Base-by-base conservation (phyloP, 1,140 invertebrate genomes). In the Leptoteleia sp. region DNA sequence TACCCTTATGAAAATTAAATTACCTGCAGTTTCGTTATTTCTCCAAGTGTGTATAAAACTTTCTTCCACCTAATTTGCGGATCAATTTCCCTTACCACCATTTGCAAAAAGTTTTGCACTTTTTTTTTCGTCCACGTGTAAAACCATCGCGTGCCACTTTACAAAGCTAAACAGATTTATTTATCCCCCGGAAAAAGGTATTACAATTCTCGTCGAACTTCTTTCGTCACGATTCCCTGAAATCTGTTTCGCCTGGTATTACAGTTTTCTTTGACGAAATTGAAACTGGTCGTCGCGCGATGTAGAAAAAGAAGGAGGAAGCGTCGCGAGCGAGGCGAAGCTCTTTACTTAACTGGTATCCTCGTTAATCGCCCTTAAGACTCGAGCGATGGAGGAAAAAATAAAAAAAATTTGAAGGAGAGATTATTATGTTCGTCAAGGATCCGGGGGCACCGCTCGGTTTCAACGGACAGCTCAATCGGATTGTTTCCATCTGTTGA, bases 401-500 rank as follows among this genome's bases (percentile, higher is more conserved):
- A n/a, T n/a, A n/a, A n/a, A 64, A 67, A 71, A 62, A 67, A 48
- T 52, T 42, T 48, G 59, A 59, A 45, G 55, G 25, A 13, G 25
- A 13, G 54, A 78, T 72, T 67, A 78, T 72, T 67, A 72, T 78
- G 48, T 64, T 70, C 50, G 48, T 67, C 68, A 62, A 62, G 55
- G 52, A 72, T 72, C 54, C 42, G 29, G 38, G 54, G 54, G 25
- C 52, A 37, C 48, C 67, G n/a, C 62, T 61, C 57, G 59, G 67
- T 71, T 71, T 76, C 70, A 64, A 33, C 67, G 33, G 68, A 61
- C 71, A 40, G 62, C 72, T 79, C 76, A 73, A 76, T 78, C 78
- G 64, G 59, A 80, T 77, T 80, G 80, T 82, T 82, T 76, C 55
- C 80, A 82, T 80, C 80, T 82, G 80, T 82, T 82, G 80, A 82